A percentile compares a stretch with the other conserved stretches of the same genome.
Conservation (phyloP, 2,113 vertebrate genomes). For the Mastomys natalensis region DNA sequence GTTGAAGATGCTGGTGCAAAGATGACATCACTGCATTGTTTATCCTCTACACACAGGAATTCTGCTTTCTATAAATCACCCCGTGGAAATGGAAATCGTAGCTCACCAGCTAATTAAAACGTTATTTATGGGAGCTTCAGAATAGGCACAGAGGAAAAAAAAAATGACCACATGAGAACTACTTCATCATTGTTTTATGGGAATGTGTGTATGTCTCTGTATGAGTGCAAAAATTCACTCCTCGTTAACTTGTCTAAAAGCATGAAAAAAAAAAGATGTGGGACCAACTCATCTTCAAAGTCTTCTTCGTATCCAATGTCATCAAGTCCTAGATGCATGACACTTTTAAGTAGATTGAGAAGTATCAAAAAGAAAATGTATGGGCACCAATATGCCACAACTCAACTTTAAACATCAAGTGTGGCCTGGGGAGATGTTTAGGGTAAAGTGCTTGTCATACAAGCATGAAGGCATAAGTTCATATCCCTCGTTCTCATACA, state of each 20-base stretch:
- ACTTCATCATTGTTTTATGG: background rate
- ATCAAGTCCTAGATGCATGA: background rate
- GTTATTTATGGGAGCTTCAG: background rate
- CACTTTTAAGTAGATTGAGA: background rate
- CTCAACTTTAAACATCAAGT: background rate
- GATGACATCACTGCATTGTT: background rate
- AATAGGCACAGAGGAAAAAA: background rate
- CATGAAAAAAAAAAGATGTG: background rate
- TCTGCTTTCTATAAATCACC: conserved; percentile 34
- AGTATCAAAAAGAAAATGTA: background rate
- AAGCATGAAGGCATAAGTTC: background rate
- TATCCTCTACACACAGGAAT: background rate
- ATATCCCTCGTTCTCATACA: no score
- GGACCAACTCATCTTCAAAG: background rate
- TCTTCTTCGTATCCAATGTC: background rate
- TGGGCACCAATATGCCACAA: fast-evolving
- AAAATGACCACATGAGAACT: background rate
- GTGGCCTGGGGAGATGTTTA: background rate
- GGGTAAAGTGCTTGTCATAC: background rate
- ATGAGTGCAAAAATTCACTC: background rate
- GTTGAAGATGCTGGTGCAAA: background rate
- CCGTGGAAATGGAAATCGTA: background rate
- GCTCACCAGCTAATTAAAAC: conserved; percentile 41
- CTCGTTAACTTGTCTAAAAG: background rate
- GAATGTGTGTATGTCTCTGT: no score